Percentiles rank a stretch among this genome's conserved stretches.
Conservation (phyloP, 2,113 vertebrate species). For the Globicephala melas region DNA sequence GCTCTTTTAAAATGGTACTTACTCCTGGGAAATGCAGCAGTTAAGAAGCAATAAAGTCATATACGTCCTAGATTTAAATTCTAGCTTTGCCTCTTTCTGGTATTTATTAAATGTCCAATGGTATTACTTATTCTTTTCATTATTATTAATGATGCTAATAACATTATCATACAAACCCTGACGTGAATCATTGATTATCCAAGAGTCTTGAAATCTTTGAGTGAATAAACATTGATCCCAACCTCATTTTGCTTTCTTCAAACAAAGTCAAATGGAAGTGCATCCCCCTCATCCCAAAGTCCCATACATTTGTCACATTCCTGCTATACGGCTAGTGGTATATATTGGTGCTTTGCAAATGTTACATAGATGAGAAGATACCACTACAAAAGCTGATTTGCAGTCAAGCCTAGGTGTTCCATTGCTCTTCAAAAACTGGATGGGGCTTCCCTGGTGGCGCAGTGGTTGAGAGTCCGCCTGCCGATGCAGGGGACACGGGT, state of each 20-base stretch:
- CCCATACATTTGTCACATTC: background rate
- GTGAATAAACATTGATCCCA: background rate
- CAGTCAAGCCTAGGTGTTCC: background rate
- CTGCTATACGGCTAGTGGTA: background rate
- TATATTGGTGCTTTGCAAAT: background rate
- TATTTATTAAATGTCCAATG: background rate
- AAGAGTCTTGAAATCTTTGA: background rate
- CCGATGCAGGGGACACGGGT: too few species aligned
- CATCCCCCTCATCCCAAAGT: background rate
- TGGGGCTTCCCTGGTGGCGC: background rate
- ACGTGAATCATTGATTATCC: background rate
- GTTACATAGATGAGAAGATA: background rate
- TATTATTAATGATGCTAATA: background rate
- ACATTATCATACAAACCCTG: background rate
- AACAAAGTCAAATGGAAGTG: background rate
- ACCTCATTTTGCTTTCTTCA: background rate
- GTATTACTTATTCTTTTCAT: background rate
- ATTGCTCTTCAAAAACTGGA: background rate
- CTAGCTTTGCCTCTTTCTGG: background rate
- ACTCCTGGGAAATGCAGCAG: background rate
- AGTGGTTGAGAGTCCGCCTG: too few species aligned
- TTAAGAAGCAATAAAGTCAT: background rate
- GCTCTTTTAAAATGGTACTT: background rate
- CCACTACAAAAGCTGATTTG: background rate
- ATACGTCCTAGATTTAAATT: background rate